These are phyloP conservation scores for Magallana gigas DNA, from an alignment of 1,140 invertebrate species.

Conservation along the genomic window DNA sequence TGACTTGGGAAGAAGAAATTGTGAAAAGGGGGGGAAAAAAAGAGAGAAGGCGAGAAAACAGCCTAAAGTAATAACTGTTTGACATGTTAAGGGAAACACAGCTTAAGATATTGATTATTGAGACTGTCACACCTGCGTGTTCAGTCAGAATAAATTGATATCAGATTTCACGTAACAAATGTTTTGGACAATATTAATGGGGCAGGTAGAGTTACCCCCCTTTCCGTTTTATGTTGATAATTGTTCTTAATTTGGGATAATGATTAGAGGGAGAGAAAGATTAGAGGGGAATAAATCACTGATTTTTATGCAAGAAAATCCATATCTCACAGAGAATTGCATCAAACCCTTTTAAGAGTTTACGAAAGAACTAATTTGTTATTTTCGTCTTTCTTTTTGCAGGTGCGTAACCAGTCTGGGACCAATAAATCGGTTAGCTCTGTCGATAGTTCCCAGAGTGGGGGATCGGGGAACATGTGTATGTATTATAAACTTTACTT, in stretches of 20 bases:
- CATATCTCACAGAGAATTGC: neutral
- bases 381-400: neutral
- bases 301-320: constrained; percentile 10
- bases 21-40: neutral
- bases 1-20: neutral
- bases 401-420: constrained; percentile 50
- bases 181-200: neutral
- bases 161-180: constrained; percentile 21
- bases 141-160: neutral
- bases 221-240: constrained; percentile 5
- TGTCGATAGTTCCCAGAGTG: constrained; percentile 54
- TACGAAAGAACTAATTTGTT: neutral
- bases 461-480: constrained; percentile 57
- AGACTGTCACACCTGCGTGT: constrained; percentile 10
- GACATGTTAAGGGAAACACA: neutral
- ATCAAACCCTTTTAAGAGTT: neutral
- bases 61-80: neutral
- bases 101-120: constrained; percentile 5
- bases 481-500: constrained; percentile 30
- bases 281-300: neutral
- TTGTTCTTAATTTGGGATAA: neutral
- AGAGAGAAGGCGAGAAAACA: neutral
- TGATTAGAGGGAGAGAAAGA: neutral
- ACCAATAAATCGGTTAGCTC: constrained; percentile 60
- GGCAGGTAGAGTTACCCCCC: neutral